These are phyloP conservation scores for Notechis scutatus DNA, from an alignment of 2,113 vertebrate species.

Conservation along the genomic window DNA sequence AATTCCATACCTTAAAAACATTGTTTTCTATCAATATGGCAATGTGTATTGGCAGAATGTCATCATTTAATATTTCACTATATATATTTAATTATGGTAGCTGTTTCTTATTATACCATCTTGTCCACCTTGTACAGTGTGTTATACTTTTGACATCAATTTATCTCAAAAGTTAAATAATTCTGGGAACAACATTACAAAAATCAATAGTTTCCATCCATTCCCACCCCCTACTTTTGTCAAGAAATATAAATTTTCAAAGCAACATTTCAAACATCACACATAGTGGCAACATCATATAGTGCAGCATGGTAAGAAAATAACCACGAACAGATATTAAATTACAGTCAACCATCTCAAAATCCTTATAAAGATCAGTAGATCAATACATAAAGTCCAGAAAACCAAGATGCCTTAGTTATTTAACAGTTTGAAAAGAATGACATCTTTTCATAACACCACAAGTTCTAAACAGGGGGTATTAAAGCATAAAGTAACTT, in stretches of 20 bases:
- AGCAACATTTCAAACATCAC: not conserved
- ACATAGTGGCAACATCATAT: not conserved
- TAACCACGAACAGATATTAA: constrained; percentile 11
- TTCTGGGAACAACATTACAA: constrained; percentile 12
- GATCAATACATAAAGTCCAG: constrained; percentile 4
- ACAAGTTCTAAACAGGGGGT: not conserved
- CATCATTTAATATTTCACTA: not conserved
- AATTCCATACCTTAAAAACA: not conserved
- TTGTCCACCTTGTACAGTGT: not conserved
- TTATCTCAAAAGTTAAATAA: constrained; percentile 17
- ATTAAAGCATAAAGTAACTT: not conserved
- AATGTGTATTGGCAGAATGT: not conserved
- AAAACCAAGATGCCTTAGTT: not conserved
- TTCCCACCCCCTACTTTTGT: not conserved
- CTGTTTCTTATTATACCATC: not conserved
- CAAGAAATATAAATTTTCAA: constrained; percentile 17
- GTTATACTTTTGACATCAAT: constrained; percentile 12
- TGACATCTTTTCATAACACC: not conserved
- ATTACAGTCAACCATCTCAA: constrained; percentile 3
- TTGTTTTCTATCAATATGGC: not conserved
- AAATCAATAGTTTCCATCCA: not conserved
- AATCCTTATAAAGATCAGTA: constrained; percentile 12
- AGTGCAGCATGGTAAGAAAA: constrained; percentile 16
- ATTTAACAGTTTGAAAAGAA: not conserved
- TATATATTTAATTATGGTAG: not conserved